Percentiles rank a stretch among this genome's conserved stretches.
Conservation (phyloP, 2,797 vertebrate species). For the Ptychobarbus kaznakovi region DNA sequence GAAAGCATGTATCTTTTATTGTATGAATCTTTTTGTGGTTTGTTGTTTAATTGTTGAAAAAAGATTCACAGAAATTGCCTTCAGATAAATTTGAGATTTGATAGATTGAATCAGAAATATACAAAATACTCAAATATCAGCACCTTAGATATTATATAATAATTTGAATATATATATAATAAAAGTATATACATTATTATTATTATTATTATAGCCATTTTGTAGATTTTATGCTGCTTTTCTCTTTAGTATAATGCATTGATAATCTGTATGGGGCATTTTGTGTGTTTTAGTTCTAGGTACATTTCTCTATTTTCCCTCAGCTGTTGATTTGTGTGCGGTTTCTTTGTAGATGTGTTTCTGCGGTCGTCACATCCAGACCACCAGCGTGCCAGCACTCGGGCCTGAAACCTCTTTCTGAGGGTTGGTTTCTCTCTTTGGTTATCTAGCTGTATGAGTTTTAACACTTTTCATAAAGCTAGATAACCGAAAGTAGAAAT, state of each 20-base stretch:
- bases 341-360: conserved; percentile 27
- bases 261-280: background rate
- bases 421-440: conserved; percentile 97
- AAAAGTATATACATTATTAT: background rate
- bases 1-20: too few species aligned
- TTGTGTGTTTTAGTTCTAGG: background rate
- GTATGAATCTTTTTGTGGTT: background rate
- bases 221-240: background rate
- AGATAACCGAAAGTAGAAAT: conserved; percentile 99
- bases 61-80: background rate
- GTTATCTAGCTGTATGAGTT: conserved; percentile 99
- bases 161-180: background rate
- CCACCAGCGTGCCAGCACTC: background rate
- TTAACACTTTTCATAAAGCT: conserved; percentile 98
- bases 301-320: background rate
- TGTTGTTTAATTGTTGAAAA: background rate
- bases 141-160: background rate
- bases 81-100: background rate
- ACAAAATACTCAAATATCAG: background rate
- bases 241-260: background rate
- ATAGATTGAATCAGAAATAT: background rate
- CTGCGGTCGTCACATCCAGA: background rate
- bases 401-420: conserved; percentile 27
- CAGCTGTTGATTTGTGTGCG: background rate
- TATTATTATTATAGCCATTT: background rate